A percentile compares a stretch with the other conserved stretches of the same genome.
Evolutionary conservation across 37 sponge, comb jelly and placozoan species (phyloP).

Genomic region (Eunapius fragilis): DNA sequence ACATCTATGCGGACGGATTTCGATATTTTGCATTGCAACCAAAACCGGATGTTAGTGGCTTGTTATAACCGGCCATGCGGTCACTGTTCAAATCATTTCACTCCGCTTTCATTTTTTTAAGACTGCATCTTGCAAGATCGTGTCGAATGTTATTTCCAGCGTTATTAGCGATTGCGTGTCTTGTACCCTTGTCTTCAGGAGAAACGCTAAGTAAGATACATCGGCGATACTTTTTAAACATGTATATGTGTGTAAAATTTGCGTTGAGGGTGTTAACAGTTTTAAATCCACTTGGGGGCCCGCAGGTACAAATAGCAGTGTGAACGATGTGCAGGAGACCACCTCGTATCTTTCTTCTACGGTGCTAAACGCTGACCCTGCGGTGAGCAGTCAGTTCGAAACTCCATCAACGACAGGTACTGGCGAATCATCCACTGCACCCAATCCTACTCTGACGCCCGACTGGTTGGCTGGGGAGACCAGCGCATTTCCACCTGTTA

Average conservation of each 20-base stretch:
- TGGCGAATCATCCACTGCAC: too few species aligned
- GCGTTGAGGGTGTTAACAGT: too few species aligned
- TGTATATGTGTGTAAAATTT: too few species aligned
- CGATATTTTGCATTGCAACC: neutral
- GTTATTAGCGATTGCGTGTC: neutral
- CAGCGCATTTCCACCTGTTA: neutral
- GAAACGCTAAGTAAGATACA: neutral
- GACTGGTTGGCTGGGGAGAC: neutral
- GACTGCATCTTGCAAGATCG: neutral
- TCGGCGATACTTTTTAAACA: neutral
- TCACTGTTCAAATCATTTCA: too few species aligned
- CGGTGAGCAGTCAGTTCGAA: neutral
- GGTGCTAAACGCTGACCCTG: neutral
- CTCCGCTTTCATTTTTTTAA: too few species aligned
- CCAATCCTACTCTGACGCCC: neutral
- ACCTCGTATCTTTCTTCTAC: neutral
- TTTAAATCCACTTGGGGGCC: neutral
- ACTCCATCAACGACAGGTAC: neutral
- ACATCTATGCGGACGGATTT: conserved; percentile 43
- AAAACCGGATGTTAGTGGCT: neutral
- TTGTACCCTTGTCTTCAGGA: neutral
- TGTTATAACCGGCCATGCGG: neutral
- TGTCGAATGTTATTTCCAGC: neutral
- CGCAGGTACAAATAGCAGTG: neutral
- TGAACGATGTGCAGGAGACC: neutral